Evolutionary conservation across 1,140 invertebrate genomes (phyloP), one percentile per base, ranked within the genome.

Genomic region (Diorhabda sublineata): DNA sequence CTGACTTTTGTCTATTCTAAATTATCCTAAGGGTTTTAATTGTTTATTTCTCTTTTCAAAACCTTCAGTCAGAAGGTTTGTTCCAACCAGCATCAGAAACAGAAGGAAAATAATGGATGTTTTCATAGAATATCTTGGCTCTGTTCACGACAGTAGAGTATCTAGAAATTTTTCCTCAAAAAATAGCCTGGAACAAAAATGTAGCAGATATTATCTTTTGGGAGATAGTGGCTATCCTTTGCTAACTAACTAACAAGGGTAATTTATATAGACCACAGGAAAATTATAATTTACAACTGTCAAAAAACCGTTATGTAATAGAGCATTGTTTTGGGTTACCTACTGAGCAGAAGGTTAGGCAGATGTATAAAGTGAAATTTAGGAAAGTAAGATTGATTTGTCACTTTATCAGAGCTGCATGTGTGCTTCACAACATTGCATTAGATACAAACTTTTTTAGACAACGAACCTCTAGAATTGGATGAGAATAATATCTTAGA

Each of bases 181-280:
- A 42, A 7, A 52, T 2, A 69, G 42, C 41, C 61, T 77, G 41
- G 11, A 57, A 57, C 42, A 71, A 57, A 71, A 73, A 73, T 75
- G 68, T 71, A 61, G 58, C 45, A 3, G 66, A 62, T 69, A 68
- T 66, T 62, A 63, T 69, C 59, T 77, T 42, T 26, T 77, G 5
- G 70, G 72, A 42, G 74, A 77, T 61, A 73, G 69, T 68, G 76
- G 60, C 43, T 77, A 76, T 69, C 73, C 72, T 5, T 63, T 69
- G 6, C n/a, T 6, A 5, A 56, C 6, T 67, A 62, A 75, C 61
- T 5, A 67, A 75, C 57, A 69, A 61, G 58, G 74, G 74, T n/a
- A 60, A 71, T 9, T 52, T 76, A 44, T 66, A 44, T 3, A 52
- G 42, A 67, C 3, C 7, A 2, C 67, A 76, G 63, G 41, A 59